These are phyloP conservation scores for Ailuropoda melanoleuca DNA, from an alignment of 2,113 vertebrate species.

Conservation along the genomic window DNA sequence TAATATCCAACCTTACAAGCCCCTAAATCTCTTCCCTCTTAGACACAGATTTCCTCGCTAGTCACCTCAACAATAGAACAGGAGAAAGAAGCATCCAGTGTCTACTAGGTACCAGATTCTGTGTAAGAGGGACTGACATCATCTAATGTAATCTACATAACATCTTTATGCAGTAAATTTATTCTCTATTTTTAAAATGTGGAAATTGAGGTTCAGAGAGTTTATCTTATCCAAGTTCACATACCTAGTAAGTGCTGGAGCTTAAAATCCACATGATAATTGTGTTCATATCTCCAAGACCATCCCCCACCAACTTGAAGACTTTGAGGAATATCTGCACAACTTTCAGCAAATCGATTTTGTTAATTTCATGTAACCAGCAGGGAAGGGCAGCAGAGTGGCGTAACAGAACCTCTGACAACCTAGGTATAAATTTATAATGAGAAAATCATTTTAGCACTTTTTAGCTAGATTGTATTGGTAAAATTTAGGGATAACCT, in stretches of 20 bases:
- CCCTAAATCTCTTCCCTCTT: neutral
- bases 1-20: neutral
- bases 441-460: neutral
- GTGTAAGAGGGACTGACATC: neutral
- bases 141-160: neutral
- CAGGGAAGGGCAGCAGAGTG: neutral
- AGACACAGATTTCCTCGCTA: neutral
- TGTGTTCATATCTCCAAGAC: neutral
- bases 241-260: neutral
- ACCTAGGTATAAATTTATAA: neutral
- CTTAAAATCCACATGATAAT: neutral
- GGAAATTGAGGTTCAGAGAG: neutral
- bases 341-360: neutral
- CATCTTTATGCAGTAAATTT: neutral
- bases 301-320: neutral
- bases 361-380: neutral
- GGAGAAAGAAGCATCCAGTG: neutral
- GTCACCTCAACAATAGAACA: neutral
- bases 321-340: neutral
- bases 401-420: neutral
- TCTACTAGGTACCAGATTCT: neutral
- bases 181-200: neutral
- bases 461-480: constrained; percentile 16
- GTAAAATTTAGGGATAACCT: neutral
- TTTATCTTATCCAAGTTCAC: neutral